Evolutionary conservation across 2,797 vertebrate species (phyloP).

Genomic region (Peromyscus nudipes): DNA sequence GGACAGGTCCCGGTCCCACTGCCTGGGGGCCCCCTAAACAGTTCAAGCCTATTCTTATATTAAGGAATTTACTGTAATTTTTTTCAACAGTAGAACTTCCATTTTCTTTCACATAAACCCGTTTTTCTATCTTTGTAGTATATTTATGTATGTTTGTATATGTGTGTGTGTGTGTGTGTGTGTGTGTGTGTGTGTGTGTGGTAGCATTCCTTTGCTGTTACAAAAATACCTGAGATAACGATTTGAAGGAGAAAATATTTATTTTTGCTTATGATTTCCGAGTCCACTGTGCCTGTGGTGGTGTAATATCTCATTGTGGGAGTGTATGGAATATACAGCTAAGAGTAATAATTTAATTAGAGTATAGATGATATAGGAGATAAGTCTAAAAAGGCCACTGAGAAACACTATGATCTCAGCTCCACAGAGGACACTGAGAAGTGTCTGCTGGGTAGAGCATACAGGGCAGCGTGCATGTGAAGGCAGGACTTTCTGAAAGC

Average conservation of each 20-base stretch:
- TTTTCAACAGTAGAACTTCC: background rate
- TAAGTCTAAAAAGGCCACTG: background rate
- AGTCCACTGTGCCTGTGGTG: background rate
- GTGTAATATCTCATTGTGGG: too few species aligned
- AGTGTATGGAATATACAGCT: background rate
- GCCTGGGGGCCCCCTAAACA: too few species aligned
- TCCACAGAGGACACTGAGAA: background rate
- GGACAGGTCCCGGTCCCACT: too few species aligned
- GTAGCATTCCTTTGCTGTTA: background rate
- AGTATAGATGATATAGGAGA: background rate
- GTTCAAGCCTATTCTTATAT: background rate
- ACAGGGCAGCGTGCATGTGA: background rate
- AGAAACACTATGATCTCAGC: background rate
- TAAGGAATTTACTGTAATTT: background rate
- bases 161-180: background rate
- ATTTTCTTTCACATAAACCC: background rate
- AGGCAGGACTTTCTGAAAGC: background rate
- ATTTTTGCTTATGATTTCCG: background rate
- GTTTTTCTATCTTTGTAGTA: background rate
- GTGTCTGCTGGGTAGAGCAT: background rate
- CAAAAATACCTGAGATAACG: background rate
- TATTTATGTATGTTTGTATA: background rate
- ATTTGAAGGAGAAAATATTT: background rate
- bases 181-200: background rate
- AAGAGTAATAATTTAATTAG: background rate